Evolutionary conservation across 92 coral and sea anemone genomes (phyloP).

Genomic region (Parazoanthus atlanticus): DNA sequence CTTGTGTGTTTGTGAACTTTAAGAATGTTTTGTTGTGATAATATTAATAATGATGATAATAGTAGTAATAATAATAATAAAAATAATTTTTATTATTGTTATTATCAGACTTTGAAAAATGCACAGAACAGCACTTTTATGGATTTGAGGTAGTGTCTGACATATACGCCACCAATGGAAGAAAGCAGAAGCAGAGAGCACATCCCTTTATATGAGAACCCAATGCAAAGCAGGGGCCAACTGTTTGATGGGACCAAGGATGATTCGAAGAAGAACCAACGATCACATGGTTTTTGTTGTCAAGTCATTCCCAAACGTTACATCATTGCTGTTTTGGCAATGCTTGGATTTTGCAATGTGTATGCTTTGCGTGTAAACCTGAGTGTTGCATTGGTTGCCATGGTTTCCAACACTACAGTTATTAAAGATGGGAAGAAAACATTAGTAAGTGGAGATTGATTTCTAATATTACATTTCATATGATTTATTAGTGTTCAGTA

Average conservation of each 20-base stretch:
- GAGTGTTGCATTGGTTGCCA: conserved; percentile 96
- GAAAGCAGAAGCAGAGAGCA: conserved; percentile 12
- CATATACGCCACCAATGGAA: neutral
- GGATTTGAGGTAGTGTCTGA: neutral
- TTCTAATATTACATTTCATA: too few species aligned
- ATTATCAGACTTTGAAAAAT: too few species aligned
- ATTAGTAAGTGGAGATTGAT: conserved; percentile 2
- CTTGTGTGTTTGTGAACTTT: too few species aligned
- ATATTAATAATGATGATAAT: neutral
- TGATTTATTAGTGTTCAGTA: too few species aligned
- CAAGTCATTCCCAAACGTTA: conserved; percentile 68
- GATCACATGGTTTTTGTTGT: conserved; percentile 30
- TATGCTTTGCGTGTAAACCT: conserved; percentile 93
- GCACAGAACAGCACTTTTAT: neutral
- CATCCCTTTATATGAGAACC: conserved; percentile 25
- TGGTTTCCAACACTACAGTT: conserved; percentile 81
- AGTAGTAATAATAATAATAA: neutral
- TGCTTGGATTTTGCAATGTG: conserved; percentile 95
- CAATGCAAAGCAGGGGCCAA: neutral
- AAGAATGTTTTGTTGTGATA: too few species aligned
- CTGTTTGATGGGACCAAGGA: conserved; percentile 16
- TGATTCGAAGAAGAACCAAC: neutral
- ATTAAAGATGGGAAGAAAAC: conserved; percentile 35
- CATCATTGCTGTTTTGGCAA: conserved; percentile 72
- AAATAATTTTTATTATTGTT: neutral